Base-by-base conservation (phyloP, 2,888 invertebrate genomes). In the Adela reaumurella region DNA sequence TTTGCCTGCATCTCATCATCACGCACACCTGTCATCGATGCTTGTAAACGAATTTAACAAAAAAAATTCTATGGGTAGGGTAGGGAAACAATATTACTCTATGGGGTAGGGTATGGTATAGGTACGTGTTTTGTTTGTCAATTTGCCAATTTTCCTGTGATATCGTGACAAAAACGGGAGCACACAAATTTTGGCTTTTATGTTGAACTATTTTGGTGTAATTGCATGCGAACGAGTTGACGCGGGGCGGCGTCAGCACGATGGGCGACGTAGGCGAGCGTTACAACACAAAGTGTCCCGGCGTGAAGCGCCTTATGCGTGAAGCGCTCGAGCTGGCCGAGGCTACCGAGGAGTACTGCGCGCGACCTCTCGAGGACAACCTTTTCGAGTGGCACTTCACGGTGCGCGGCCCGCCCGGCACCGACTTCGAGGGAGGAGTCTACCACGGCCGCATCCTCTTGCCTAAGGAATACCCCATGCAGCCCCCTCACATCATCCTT, bases 321-420 rank as follows among this genome's bases (percentile, higher is more conserved):
- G 97, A 97, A 73, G 96, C 96, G 10, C 74, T 83, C 57, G 96
- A 97, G 69, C 73, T 96, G 54, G 84, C 86, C 24, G 88, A 90
- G 57, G 87, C 94, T 4, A 94, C 94, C 1, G 94, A 94, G 62
- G 91, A 94, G 66, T 95, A 92, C 68, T 88, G 83, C 70, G 95
- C 95, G 11, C 86, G 89, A 60, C 97, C 97, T 2, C 69, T 96
- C 46, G 94, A 95, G 68, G 96, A 97, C 65, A 97, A 97, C 71
- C 76, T 97, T 47, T 97, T 97, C 68, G 97, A 97, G 67, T 97
- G 97, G 97, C 97, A 97, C 70, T 97, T 97, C 65, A 97, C 96
- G 0, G 89, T 97, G 3, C 84, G 90, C 60, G 97, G 96, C 5
- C 94, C 96, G 2, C 85, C 87, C 48, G 90, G 89, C 19, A 89